A percentile compares a stretch with the other conserved stretches of the same genome.
Conservation (phyloP, 2,888 invertebrate species). For the Patella depressa region DNA sequence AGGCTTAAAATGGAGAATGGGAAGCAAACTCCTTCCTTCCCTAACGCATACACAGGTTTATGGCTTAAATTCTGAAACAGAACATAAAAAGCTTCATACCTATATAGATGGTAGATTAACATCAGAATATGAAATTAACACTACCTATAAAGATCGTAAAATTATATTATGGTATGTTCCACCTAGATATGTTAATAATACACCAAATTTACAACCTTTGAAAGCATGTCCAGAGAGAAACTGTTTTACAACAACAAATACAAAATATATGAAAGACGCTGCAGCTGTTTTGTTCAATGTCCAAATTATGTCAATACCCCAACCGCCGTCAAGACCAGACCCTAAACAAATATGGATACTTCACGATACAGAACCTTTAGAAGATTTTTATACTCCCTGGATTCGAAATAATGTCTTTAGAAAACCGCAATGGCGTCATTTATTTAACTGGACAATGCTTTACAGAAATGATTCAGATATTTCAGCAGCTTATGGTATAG, state of each 20-base stretch:
- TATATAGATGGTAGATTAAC: too few relatives aligned
- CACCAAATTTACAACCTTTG: neutral
- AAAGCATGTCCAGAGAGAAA: neutral
- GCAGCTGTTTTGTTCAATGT: neutral
- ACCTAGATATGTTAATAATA: slow-evolving; percentile 4
- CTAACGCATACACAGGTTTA: too few relatives aligned
- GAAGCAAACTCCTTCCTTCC: too few relatives aligned
- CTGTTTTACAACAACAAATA: neutral
- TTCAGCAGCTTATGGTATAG: neutral
- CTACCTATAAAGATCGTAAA: neutral
- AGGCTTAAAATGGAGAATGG: too few relatives aligned
- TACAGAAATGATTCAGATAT: slow-evolving; percentile 4
- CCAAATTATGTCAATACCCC: neutral
- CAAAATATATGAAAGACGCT: neutral
- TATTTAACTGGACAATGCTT: neutral
- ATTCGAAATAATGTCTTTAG: neutral
- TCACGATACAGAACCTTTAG: neutral
- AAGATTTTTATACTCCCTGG: neutral
- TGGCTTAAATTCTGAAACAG: too few relatives aligned
- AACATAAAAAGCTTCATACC: too few relatives aligned
- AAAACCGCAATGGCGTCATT: neutral
- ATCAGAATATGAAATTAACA: too few relatives aligned
- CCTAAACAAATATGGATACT: neutral
- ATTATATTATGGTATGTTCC: neutral
- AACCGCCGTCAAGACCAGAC: neutral